phyloP scores from a whole-genome alignment of 2,888 invertebrate species.

The Pseudococcus longispinus region DNA sequence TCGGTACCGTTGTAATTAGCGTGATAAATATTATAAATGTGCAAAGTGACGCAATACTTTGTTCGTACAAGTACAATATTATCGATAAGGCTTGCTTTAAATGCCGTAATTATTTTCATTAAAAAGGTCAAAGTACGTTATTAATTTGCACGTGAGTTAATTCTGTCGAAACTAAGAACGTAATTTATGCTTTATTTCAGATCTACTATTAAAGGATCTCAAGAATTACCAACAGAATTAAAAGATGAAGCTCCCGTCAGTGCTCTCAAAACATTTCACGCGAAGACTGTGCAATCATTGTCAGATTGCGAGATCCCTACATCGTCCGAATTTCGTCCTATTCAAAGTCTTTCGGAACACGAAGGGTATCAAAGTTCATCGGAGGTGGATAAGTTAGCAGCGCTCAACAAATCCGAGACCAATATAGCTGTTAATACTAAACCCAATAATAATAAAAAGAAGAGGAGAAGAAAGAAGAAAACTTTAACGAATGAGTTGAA shows the following conservation, averaged over 20 bases:
- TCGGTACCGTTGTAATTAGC: not conserved
- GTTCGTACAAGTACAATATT: not conserved
- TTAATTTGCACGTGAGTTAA: not conserved
- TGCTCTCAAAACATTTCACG: slow-evolving; percentile 67
- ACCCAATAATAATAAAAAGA: slow-evolving; percentile 34
- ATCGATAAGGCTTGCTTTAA: not conserved
- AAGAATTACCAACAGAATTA: slow-evolving; percentile 47
- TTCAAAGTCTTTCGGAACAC: slow-evolving; percentile 62
- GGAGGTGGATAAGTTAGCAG: slow-evolving; percentile 42
- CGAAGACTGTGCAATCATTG: slow-evolving; percentile 64
- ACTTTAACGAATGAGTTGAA: slow-evolving; percentile 9
- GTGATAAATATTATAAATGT: not conserved
- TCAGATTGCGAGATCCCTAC: slow-evolving; percentile 51
- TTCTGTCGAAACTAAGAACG: not conserved
- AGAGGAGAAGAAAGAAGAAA: slow-evolving; percentile 46
- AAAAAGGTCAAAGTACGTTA: not conserved
- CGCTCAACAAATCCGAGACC: slow-evolving; percentile 47
- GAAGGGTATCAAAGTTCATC: slow-evolving; percentile 53
- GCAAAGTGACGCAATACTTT: slow-evolving; percentile 8
- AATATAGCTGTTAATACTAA: slow-evolving; percentile 42
- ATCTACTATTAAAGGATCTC: slow-evolving; percentile 43
- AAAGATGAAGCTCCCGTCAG: slow-evolving; percentile 46
- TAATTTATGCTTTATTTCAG: not conserved
- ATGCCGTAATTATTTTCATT: not conserved
- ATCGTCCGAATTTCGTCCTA: slow-evolving; percentile 67